Evolutionary conservation across 2,888 invertebrate genomes (phyloP), one percentile per base, ranked within the genome.

Genomic region (Leptarthrus brevirostris): DNA sequence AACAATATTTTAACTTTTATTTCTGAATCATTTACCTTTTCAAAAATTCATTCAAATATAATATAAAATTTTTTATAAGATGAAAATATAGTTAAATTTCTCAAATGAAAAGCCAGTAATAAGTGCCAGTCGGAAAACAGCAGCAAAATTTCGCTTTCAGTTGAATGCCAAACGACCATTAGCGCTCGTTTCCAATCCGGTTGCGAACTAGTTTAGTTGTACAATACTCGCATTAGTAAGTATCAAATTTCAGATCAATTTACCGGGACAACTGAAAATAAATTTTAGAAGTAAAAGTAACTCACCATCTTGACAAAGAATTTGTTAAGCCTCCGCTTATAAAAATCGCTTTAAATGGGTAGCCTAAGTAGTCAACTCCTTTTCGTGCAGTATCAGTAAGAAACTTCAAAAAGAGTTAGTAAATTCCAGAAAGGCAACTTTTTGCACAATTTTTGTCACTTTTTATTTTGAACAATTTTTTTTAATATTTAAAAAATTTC

Each of bases 361-460:
- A n/a, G n/a, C n/a, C n/a, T n/a, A n/a, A n/a, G n/a, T n/a, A n/a
- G n/a, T n/a, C n/a, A n/a, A n/a, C n/a, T n/a, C n/a, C n/a, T n/a
- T n/a, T n/a, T n/a, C n/a, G n/a, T n/a, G n/a, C n/a, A n/a, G n/a
- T n/a, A n/a, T n/a, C n/a, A n/a, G n/a, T n/a, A n/a, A n/a, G n/a
- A 16, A n/a, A 20, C 49, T 49, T 14, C 20, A 2, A 1, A 44
- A 49, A 49, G 40, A 40, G 40, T 40, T 40, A 64, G 10, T 22
- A 14, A 64, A 44, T 44, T 64, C 47, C 64, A 64, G 44, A 64
- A n/a, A 24, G 12, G 20, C n/a, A 16, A 64, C 18, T 44, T 64
- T 18, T 64, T 64, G 26, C 64, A 64, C 64, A 64, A 64, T 3
- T 64, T 64, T 64, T 44, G 40, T 64, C 47, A 44, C 64, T 47